Base-by-base conservation (phyloP, 2,888 invertebrate species). In the Deroplatys truncata region DNA sequence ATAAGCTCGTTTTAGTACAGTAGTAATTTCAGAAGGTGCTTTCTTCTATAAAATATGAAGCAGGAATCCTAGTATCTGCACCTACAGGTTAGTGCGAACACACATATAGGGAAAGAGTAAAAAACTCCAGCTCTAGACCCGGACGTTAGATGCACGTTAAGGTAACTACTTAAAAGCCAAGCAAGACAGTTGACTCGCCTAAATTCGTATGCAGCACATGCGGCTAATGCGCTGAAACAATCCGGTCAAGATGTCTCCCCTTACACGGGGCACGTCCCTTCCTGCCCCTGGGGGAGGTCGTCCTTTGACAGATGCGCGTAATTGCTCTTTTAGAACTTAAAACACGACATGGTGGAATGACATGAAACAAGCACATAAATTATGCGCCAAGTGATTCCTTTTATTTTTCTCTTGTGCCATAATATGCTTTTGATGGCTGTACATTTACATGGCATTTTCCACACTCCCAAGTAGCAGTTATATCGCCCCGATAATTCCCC, bases 321-420 rank as follows among this genome's bases (percentile, higher is more conserved):
- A 86, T 86, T 86, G 86, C 86, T 86, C 72, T 86, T 86, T 86
- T 86, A 28, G 72, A 86, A 86, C 86, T 72, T 72, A 49, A 49
- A 72, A 72, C 56, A 72, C 56, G 56, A 72, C 56, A 72, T 72
- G 56, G 56, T 72, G 56, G 56, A 72, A 72, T 72, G 56, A 72
- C 56, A 72, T 72, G 56, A 72, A 72, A 72, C 56, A 72, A 72
- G 56, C 56, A 72, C 56, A 72, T 72, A 72, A 72, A 72, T 72
- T 72, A 72, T 72, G 56, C 56, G 20, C 56, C 56, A 72, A 72
- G 56, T 72, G 56, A 72, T 72, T 72, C 56, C 20, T 72, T 72
- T 72, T 20, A 72, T 72, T 72, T 72, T 72, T 72, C 56, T 72
- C 56, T 72, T 72, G 56, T 25, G 16, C 20, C 56, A 7, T 72